These are phyloP conservation scores for Leguminivora glycinivorella DNA, from an alignment of 1,140 invertebrate genomes.

Conservation along the genomic window DNA sequence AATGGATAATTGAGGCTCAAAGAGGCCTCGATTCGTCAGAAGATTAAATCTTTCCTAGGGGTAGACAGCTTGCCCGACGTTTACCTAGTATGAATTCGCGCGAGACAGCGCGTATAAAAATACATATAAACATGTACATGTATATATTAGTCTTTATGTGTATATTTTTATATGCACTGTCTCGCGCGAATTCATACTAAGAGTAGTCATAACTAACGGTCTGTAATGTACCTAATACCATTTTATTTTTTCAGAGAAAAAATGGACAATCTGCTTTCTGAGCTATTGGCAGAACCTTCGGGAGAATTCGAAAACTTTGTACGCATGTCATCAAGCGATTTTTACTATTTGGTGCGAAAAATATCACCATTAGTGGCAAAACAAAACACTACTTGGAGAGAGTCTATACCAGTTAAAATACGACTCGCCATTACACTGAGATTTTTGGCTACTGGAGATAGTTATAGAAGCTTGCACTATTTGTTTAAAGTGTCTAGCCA, in stretches of 20 bases:
- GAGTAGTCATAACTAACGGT: too few species aligned
- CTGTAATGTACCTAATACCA: too few species aligned
- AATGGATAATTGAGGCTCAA: too few species aligned
- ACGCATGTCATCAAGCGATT: slow-evolving; percentile 33
- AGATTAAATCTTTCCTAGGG: too few species aligned
- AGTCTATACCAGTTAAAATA: slow-evolving; percentile 31
- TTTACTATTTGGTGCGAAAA: slow-evolving; percentile 34
- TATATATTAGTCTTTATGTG: too few species aligned
- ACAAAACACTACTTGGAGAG: slow-evolving; percentile 32
- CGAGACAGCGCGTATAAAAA: too few species aligned
- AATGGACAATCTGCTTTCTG: slow-evolving; percentile 29
- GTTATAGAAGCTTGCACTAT: slow-evolving; percentile 31
- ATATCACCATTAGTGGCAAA: slow-evolving; percentile 30
- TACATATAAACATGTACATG: too few species aligned
- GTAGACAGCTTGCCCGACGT: too few species aligned
- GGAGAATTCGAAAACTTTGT: slow-evolving; percentile 34
- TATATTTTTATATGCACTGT: too few species aligned
- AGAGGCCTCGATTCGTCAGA: too few species aligned
- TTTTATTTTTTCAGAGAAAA: slow-evolving; percentile 23
- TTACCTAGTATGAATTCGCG: too few species aligned
- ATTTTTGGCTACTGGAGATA: slow-evolving; percentile 37
- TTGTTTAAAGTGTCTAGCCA: slow-evolving; percentile 36
- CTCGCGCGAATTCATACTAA: too few species aligned
- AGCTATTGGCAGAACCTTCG: slow-evolving; percentile 33
- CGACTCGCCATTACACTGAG: slow-evolving; percentile 32